phyloP scores from a whole-genome alignment of 2,113 vertebrate genomes.

The Lethenteron camtschaticum region DNA sequence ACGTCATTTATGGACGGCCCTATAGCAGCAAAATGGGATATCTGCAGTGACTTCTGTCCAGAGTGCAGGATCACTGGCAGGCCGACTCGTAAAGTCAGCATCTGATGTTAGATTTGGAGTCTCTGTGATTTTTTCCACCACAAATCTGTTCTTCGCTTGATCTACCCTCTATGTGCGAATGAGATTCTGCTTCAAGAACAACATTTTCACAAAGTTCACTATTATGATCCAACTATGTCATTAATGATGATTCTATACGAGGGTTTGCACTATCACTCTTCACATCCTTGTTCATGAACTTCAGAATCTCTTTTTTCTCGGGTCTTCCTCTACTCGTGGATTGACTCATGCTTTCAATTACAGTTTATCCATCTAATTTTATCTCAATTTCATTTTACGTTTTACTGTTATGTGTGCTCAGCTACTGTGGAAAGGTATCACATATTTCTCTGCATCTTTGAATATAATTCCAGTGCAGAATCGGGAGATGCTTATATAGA shows the following conservation, averaged over 20 bases:
- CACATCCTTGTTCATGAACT: slow-evolving; percentile 3
- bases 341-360: too few species aligned
- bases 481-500: too few species aligned
- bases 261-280: neutral
- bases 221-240: neutral
- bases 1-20: too few species aligned
- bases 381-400: too few species aligned
- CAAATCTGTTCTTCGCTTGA: slow-evolving; percentile 1
- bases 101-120: slow-evolving; percentile 3
- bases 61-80: slow-evolving; percentile 3
- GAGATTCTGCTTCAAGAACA: neutral
- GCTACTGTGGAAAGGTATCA: too few species aligned
- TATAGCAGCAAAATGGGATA: slow-evolving; percentile 1
- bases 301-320: neutral
- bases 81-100: neutral
- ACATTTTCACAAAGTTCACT: neutral
- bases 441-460: too few species aligned
- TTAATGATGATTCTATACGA: neutral
- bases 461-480: too few species aligned
- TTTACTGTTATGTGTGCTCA: too few species aligned
- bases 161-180: slow-evolving; percentile 1
- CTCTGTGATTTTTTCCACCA: neutral
- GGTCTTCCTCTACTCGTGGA: too few species aligned
- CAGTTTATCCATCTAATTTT: too few species aligned
- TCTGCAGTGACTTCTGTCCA: slow-evolving; percentile 4